Conservation (phyloP, 2,888 invertebrate genomes). For the Cephus spinipes region DNA sequence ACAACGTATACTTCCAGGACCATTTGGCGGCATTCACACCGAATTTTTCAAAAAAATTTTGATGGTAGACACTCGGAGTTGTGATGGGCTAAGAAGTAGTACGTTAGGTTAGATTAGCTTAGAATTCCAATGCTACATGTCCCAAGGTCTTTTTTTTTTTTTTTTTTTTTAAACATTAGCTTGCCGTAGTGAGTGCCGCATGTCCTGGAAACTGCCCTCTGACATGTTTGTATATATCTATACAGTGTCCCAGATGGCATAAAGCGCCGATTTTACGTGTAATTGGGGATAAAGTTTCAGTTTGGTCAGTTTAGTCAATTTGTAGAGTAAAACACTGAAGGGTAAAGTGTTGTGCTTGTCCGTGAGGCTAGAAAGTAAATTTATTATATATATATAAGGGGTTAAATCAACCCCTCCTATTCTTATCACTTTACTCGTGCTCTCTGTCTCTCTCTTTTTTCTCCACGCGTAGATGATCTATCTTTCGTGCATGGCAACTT, state of each 20-base stretch:
- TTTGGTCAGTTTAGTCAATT: constrained; percentile 32
- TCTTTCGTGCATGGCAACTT: neutral
- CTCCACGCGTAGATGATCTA: neutral
- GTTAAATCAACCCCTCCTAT: neutral
- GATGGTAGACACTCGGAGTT: no score
- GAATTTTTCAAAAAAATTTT: no score
- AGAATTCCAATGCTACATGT: no score
- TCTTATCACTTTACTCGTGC: neutral
- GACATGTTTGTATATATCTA: neutral
- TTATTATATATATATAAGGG: neutral
- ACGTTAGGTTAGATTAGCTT: no score
- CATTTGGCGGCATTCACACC: no score
- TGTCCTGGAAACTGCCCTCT: no score
- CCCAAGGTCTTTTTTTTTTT: no score
- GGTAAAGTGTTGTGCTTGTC: neutral
- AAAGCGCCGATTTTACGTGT: constrained; percentile 24
- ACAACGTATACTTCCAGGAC: no score
- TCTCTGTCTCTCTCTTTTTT: neutral
- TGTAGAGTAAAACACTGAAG: constrained; percentile 14
- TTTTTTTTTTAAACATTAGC: no score
- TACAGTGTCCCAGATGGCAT: neutral
- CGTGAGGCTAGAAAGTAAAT: neutral
- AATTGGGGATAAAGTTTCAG: constrained; percentile 42
- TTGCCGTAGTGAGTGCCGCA: no score
- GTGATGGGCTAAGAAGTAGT: no score